A percentile compares a stretch with the other conserved stretches of the same genome.
phyloP scores from a whole-genome alignment of 1,140 invertebrate species.

The Cyclargus thomasi region DNA sequence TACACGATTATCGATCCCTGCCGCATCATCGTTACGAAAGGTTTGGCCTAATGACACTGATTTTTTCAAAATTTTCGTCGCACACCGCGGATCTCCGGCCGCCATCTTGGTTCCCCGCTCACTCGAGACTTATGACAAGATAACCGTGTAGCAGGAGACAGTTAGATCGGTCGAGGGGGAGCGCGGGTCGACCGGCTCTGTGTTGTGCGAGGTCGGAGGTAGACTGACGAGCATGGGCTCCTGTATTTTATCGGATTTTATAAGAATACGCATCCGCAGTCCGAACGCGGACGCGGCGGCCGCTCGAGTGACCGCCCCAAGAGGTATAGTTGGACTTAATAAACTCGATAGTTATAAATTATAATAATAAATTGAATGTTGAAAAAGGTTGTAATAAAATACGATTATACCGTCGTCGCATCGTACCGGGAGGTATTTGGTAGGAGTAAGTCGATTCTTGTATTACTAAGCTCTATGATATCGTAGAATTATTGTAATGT shows the following conservation, averaged over 20 bases:
- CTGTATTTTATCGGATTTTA: slow-evolving; percentile 23
- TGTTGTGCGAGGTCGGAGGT: slow-evolving; percentile 16
- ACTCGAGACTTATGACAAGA: neutral
- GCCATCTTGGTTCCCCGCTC: neutral
- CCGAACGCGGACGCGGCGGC: slow-evolving; percentile 11
- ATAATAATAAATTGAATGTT: slow-evolving; percentile 62
- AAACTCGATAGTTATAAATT: slow-evolving; percentile 59
- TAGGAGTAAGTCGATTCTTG: slow-evolving; percentile 70
- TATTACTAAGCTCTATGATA: slow-evolving; percentile 69
- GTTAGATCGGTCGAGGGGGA: neutral
- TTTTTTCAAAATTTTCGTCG: neutral
- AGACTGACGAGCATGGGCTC: slow-evolving; percentile 29
- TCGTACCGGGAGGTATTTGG: slow-evolving; percentile 54
- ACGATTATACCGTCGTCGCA: slow-evolving; percentile 54
- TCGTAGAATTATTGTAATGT: slow-evolving; percentile 68
- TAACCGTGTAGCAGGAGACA: neutral
- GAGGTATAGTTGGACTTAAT: slow-evolving; percentile 17
- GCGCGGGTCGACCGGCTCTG: neutral
- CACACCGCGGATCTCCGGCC: neutral
- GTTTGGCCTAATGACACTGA: slow-evolving; percentile 5
- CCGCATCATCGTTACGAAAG: neutral
- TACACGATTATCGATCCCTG: neutral
- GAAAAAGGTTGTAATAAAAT: slow-evolving; percentile 72
- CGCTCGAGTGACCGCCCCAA: slow-evolving; percentile 14
- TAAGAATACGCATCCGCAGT: slow-evolving; percentile 16